Base-by-base conservation (phyloP, 2,888 invertebrate genomes). In the Xanthorhoe designata region DNA sequence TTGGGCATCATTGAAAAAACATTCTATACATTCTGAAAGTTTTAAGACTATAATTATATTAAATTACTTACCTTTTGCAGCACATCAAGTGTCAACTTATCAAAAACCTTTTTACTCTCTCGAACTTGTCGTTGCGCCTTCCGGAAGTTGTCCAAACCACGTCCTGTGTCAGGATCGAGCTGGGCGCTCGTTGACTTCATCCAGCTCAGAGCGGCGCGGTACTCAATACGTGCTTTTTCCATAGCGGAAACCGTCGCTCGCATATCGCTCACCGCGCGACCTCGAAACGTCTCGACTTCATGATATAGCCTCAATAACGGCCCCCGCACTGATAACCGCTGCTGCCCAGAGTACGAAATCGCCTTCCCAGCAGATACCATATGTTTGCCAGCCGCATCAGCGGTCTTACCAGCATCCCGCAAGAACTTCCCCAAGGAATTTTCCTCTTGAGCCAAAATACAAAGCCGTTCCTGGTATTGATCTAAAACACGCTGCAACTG, bases 141-240 rank as follows among this genome's bases (percentile, higher is more conserved):
- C 72, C 99, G 95, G 87, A 99, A 99, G 87, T 97, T 98, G 78
- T 99, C 99, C 71, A 99, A 92, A 61, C 99, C 99, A 78, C 98
- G 97, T 66, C 97, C 98, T 0, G 98, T 98, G 83, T 99, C 99
- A 0, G 99, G 99, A 88, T 99, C 99, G 42, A 99, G 94, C 84
- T 99, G 98, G 68, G 97, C 96, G 47, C 99, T 98, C 0, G 98
- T 96, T 66, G 99, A 98, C 91, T 99, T 99, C 99, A 99, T 99
- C 99, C 99, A 99, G 77, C 96, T 97, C n/a, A 98, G 89, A 0
- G 97, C 97, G 0, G 97, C 99, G 60, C 99, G 95, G 87, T 99
- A 99, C 81, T 99, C 99, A 6, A 98, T 98, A 68, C 99, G 95
- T 4, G 97, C 96, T 83, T 97, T 97, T 88, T 99, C 99, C 98